Conservation (phyloP, 1,140 invertebrate species). For the Heliconius himera region DNA sequence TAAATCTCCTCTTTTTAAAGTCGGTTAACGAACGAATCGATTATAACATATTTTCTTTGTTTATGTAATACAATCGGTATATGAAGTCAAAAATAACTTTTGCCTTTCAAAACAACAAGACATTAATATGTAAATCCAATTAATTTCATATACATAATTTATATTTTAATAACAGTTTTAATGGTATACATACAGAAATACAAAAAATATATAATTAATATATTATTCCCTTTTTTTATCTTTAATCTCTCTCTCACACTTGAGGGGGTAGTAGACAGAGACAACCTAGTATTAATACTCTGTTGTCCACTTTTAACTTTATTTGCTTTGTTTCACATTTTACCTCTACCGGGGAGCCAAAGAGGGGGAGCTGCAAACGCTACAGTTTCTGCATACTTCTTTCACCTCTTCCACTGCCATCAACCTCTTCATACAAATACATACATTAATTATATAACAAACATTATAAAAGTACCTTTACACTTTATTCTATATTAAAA, state of each 20-base stretch:
- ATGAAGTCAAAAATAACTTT: background rate
- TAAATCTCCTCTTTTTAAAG: too few relatives aligned
- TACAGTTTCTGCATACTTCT: too few relatives aligned
- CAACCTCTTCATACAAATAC: too few relatives aligned
- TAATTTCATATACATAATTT: background rate
- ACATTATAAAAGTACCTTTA: background rate
- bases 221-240: background rate
- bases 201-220: too few relatives aligned
- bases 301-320: too few relatives aligned
- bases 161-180: constrained; percentile 2
- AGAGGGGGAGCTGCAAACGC: too few relatives aligned
- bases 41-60: background rate
- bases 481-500: constrained; percentile 11
- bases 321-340: too few relatives aligned
- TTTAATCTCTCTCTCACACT: background rate
- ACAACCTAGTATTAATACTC: too few relatives aligned
- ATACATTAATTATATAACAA: background rate
- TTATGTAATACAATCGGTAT: background rate
- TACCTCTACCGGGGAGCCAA: too few relatives aligned
- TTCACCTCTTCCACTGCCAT: too few relatives aligned
- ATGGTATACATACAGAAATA: background rate
- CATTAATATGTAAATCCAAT: background rate
- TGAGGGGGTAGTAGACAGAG: too few relatives aligned
- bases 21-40: too few relatives aligned
- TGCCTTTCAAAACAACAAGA: background rate